Percentiles rank a stretch among this genome's conserved stretches.
Evolutionary conservation across 37 sponge, comb jelly and placozoan species (phyloP).

Genomic region (Spongilla lacustris): DNA sequence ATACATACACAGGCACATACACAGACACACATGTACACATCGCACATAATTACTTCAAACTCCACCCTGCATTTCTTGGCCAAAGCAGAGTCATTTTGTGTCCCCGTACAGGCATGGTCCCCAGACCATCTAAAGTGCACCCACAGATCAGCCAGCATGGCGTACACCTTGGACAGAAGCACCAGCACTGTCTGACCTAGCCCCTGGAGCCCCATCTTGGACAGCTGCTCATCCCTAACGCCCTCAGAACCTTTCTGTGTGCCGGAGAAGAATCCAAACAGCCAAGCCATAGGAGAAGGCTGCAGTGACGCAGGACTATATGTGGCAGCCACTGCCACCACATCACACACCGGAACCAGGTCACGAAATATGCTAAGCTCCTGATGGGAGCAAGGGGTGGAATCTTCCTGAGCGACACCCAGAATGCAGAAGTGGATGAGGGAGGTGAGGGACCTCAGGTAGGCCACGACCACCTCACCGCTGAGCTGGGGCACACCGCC

Average conservation of each 20-base stretch:
- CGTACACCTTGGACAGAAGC: neutral
- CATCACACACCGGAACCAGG: neutral
- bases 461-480: neutral
- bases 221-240: neutral
- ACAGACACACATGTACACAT: neutral
- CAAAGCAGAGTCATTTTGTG: neutral
- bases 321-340: neutral
- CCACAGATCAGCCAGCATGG: no score
- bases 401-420: neutral
- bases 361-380: constrained; percentile 22
- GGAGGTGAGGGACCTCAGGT: constrained; percentile 15
- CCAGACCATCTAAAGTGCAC: neutral
- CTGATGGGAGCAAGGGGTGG: neutral
- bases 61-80: constrained; percentile 4
- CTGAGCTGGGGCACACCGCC: neutral
- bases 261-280: constrained; percentile 40
- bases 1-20: no score
- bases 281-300: constrained; percentile 52
- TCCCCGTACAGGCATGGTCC: neutral
- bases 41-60: constrained; percentile 9
- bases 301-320: constrained; percentile 23
- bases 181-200: neutral
- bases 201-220: neutral
- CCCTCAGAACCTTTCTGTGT: constrained; percentile 4
- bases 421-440: constrained; percentile 37